Conservation (phyloP, 2,113 vertebrate genomes). For the Bubo scandiacus region DNA sequence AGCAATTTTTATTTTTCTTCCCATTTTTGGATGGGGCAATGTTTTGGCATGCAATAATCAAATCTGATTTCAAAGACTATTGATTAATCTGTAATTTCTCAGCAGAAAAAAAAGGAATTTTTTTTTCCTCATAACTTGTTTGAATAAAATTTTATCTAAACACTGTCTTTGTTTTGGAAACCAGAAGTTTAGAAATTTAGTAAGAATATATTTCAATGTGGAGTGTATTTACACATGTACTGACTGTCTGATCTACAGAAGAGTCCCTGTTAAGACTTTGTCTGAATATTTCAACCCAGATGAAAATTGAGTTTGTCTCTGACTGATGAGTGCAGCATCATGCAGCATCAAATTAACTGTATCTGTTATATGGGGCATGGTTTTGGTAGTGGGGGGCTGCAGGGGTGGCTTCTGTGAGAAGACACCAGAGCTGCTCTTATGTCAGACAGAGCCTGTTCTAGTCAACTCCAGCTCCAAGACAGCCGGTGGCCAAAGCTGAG, state of each 20-base stretch:
- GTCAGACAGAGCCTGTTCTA: neutral
- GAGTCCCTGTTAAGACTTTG: neutral
- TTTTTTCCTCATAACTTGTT: neutral
- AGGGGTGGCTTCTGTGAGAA: neutral
- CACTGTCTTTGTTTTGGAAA: neutral
- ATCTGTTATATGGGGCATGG: neutral
- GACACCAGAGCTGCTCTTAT: neutral
- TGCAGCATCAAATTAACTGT: fast-evolving
- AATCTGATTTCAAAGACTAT: neutral
- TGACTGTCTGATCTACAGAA: neutral
- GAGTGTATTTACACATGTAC: neutral
- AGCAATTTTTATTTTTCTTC: neutral
- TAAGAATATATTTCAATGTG: neutral
- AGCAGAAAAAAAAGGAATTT: neutral
- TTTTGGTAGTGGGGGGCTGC: neutral
- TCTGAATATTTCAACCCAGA: neutral
- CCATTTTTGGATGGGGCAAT: neutral
- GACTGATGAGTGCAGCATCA: neutral
- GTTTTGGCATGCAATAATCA: neutral
- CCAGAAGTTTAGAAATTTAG: neutral
- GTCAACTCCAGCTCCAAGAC: neutral
- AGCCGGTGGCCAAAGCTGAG: neutral
- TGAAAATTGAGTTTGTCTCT: neutral
- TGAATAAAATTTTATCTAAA: neutral
- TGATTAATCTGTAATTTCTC: neutral